These are phyloP conservation scores for Antechinus flavipes DNA, from an alignment of 2,113 vertebrate species.

Conservation along the genomic window DNA sequence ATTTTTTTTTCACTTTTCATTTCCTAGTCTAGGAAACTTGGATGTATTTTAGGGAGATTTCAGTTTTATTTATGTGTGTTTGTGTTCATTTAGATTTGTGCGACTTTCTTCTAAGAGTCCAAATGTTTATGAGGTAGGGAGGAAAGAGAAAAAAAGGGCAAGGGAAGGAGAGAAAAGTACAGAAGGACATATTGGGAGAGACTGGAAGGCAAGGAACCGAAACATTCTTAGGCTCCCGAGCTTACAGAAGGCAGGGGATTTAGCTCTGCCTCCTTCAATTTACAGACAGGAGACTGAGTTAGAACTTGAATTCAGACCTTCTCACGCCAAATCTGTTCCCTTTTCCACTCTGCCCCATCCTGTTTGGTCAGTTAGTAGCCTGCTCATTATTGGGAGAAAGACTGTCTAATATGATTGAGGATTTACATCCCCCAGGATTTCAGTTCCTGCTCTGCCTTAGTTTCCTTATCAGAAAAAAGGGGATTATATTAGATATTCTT, in stretches of 20 bases:
- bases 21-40: background rate
- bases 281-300: background rate
- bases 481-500: background rate
- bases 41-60: background rate
- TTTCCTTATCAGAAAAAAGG: background rate
- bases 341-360: background rate
- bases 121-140: background rate
- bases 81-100: background rate
- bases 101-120: background rate
- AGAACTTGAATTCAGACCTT: background rate
- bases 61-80: background rate
- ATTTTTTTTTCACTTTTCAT: constrained; percentile 27
- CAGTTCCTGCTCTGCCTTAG: background rate
- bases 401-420: background rate
- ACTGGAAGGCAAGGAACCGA: background rate
- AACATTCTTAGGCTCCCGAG: background rate
- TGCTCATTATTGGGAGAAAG: background rate
- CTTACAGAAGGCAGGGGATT: background rate
- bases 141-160: background rate
- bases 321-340: background rate
- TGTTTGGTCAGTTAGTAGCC: background rate
- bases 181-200: background rate
- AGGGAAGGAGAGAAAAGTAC: background rate
- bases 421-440: background rate
- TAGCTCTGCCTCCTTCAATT: constrained; percentile 10